Base-by-base conservation (phyloP, 2,888 invertebrate species). In the Charanyca ferruginea region DNA sequence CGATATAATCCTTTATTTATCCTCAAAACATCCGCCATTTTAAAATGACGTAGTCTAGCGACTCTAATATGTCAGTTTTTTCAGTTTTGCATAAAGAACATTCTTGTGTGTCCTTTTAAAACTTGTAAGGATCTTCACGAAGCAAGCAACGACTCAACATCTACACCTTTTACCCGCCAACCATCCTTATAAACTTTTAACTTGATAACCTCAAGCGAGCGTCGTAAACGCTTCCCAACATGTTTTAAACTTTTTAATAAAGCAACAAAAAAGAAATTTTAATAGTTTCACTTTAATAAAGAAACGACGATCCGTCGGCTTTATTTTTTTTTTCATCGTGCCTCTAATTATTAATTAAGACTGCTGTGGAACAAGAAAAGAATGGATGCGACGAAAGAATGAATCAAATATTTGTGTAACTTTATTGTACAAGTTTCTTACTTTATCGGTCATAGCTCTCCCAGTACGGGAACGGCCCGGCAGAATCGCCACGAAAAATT, bases 271-370 rank as follows among this genome's bases (percentile, higher is more conserved):
- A 73, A 84, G 52, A 66, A 86, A 87, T 88, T 91, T 91, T 91
- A 89, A 90, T 89, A 89, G 88, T 85, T 89, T 87, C 87, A 87
- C 86, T 91, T 91, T 91, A 91, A 91, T 91, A 90, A 92, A 90
- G 89, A 83, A 85, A 83, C 85, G 83, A 67, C 69, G 70, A 76
- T 73, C 77, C 75, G 80, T 77, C 74, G 83, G 80, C 83, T 83
- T 85, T 84, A 85, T 84, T 64, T 81, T 81, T 87, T 90, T 91
- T 89, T 89, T 86, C 77, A 84, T 84, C 79, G 81, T 70, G 80
- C 84, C 83, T 89, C 91, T 91, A 90, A 91, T 91, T 90, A 91
- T 91, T 91, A 91, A 91, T 91, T 91, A 91, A 91, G 88, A 71
- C 69, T 49, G 62, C 59, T 81, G 79, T 82, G 84, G 83, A 89